A percentile compares a stretch with the other conserved stretches of the same genome.
Evolutionary conservation across 37 sponge, comb jelly and placozoan species (phyloP).

Genomic region (Bolinopsis microptera): DNA sequence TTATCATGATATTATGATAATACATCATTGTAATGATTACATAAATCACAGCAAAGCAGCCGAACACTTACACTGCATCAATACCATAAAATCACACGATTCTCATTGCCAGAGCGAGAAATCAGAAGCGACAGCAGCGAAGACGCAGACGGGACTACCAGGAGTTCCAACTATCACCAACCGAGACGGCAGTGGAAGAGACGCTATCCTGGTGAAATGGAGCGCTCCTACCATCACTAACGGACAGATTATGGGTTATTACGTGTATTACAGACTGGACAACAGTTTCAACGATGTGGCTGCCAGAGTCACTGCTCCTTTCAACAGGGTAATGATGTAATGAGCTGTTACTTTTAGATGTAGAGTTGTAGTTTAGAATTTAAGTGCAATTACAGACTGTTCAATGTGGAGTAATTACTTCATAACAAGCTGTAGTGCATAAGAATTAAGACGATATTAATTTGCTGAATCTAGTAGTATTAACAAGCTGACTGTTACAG

Average conservation of each 20-base stretch:
- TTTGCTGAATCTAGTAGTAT: too few species aligned
- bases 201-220: constrained; percentile 59
- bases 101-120: neutral
- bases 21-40: too few species aligned
- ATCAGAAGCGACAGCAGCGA: neutral
- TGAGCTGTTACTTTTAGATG: too few species aligned
- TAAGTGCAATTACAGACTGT: too few species aligned
- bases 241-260: neutral
- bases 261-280: constrained; percentile 12
- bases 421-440: too few species aligned
- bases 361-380: too few species aligned
- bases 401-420: too few species aligned
- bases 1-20: too few species aligned
- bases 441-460: too few species aligned
- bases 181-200: constrained; percentile 54
- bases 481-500: neutral
- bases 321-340: neutral
- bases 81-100: too few species aligned
- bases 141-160: constrained; percentile 22
- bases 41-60: too few species aligned
- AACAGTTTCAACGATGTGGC: constrained; percentile 22
- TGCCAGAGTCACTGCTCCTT: neutral
- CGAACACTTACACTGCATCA: too few species aligned
- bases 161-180: constrained; percentile 29
- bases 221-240: constrained; percentile 35